These are phyloP conservation scores for Thunnus thynnus DNA, from an alignment of 2,113 vertebrate species.

Conservation along the genomic window DNA sequence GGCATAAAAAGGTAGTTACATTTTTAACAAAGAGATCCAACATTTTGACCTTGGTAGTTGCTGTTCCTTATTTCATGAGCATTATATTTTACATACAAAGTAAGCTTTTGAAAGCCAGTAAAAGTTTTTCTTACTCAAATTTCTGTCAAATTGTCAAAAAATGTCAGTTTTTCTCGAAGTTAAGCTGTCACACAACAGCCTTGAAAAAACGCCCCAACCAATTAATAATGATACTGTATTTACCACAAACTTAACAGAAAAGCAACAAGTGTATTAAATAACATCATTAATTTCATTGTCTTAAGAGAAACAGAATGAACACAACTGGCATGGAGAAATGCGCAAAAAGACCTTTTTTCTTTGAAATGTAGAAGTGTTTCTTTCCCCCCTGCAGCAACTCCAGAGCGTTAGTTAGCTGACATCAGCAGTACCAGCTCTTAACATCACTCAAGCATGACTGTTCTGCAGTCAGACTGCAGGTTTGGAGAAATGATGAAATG, in stretches of 20 bases:
- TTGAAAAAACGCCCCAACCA: background rate
- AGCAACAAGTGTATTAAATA: background rate
- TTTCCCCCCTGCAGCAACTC: slow-evolving; percentile 52
- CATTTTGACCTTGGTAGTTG: too few species aligned
- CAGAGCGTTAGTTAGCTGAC: slow-evolving; percentile 59
- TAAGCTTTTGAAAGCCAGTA: too few species aligned
- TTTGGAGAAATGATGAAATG: slow-evolving; percentile 45
- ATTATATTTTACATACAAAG: too few species aligned
- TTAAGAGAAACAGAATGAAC: background rate
- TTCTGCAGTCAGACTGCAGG: slow-evolving; percentile 75
- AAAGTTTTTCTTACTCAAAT: too few species aligned
- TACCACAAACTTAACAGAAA: background rate
- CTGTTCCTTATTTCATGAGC: too few species aligned
- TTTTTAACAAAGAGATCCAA: too few species aligned
- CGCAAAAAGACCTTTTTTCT: background rate
- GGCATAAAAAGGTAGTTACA: too few species aligned
- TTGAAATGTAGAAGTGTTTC: slow-evolving; percentile 28
- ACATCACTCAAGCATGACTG: slow-evolving; percentile 72
- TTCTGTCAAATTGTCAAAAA: too few species aligned
- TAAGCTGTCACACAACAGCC: background rate
- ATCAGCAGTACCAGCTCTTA: slow-evolving; percentile 66
- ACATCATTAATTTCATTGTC: background rate
- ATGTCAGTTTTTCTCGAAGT: too few species aligned
- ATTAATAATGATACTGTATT: background rate
- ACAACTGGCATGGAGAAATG: background rate